Percentiles rank a stretch among this genome's conserved stretches.
Conservation (phyloP, 2,888 invertebrate species). For the Monoplex corrugatus region DNA sequence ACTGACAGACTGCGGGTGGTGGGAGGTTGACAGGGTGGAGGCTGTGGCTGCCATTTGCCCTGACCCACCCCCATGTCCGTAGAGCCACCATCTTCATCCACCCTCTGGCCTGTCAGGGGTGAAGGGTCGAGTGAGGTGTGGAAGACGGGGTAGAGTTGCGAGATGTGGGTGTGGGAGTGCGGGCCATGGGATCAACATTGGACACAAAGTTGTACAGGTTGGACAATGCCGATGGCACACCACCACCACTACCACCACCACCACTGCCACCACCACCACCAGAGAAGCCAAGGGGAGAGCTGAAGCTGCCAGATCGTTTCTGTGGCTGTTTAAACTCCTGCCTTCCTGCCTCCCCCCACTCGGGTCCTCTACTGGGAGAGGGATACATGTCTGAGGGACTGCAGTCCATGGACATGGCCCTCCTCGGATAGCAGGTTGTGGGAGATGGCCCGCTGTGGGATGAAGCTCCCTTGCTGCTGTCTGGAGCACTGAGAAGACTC, state of each 20-base stretch:
- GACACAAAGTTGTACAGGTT: constrained; percentile 44
- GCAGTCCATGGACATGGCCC: constrained; percentile 43
- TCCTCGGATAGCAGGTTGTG: not conserved
- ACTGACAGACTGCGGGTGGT: not conserved
- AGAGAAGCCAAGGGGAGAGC: not conserved
- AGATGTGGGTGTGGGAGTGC: constrained; percentile 32
- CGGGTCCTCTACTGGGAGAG: not conserved
- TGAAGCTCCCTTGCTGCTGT: not conserved
- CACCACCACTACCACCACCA: not conserved
- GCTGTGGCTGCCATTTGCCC: constrained; percentile 30
- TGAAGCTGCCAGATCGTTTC: constrained; percentile 28
- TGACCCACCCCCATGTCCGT: constrained; percentile 7
- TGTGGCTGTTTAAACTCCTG: constrained; percentile 44
- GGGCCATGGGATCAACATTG: constrained; percentile 41
- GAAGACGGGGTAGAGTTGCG: constrained; percentile 32
- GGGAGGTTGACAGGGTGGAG: not conserved
- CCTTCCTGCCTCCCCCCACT: not conserved
- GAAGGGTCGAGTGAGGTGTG: constrained; percentile 44
- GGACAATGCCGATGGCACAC: constrained; percentile 35
- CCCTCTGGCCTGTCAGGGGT: not conserved
- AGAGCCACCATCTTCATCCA: constrained; percentile 11
- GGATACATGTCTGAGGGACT: constrained; percentile 14
- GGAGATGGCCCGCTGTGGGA: not conserved
- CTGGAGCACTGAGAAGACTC: constrained; percentile 35
- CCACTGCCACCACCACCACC: not conserved